Evolutionary conservation across 2,888 invertebrate genomes (phyloP), one percentile per base, ranked within the genome.

Genomic region (Sturmia bella): DNA sequence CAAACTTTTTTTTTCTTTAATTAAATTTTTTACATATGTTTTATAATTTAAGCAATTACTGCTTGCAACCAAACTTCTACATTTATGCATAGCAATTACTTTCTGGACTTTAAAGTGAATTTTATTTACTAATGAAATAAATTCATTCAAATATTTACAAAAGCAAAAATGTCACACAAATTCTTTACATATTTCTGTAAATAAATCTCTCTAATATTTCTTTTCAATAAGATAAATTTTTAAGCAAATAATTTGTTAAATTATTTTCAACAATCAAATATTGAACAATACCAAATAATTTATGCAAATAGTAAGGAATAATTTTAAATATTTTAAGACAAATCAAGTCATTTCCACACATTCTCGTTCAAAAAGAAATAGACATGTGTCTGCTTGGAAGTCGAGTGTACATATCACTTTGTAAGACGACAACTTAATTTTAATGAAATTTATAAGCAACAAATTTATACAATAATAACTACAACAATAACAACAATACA

Each of bases 391-490:
- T 52, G n/a, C 37, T 17, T 41, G 11, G 19, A 61, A 61, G 41
- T 57, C 39, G 57, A 59, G 27, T 48, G 41, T 61, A 45, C 68
- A 52, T 48, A 56, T 39, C 66, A 68, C 39, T 79, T 73, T 59
- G 59, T 70, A 75, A 59, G 52, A 56, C 64, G 78, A 82, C 82
- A 82, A 82, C 78, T 78, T 78, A 70, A 82, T 78, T 75, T 78
- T 78, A 75, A 82, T 82, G 48, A 66, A 82, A 75, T 78, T 82
- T 82, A 75, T 70, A 54, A 79, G 61, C 43, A 52, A 73, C 66
- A 79, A 68, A 66, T 69, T 76, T 48, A 54, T 54, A 27, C 24
- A 61, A 52, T 37, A 74, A 39, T 19, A 48, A 13, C 48, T 32
- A n/a, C 41, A 72, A 41, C 13, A 24, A 41, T 13, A 69, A 37